These are phyloP conservation scores for Macrotus californicus DNA, from an alignment of 2,113 vertebrate species.

Conservation along the genomic window DNA sequence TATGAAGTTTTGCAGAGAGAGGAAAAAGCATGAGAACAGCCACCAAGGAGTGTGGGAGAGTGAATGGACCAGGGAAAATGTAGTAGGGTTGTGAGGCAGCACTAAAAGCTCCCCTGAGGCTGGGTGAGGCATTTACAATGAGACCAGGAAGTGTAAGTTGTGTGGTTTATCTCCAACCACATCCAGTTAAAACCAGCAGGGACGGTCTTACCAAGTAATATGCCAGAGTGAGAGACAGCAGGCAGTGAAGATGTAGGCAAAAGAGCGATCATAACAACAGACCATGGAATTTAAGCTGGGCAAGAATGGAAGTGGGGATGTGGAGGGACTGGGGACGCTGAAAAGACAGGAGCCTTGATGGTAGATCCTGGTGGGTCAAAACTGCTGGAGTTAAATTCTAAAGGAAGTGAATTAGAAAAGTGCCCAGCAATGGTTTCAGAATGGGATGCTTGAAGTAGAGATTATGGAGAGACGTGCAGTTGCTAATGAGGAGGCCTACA, in stretches of 20 bases:
- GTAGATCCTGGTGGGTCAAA: neutral
- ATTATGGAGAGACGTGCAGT: neutral
- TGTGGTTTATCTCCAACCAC: neutral
- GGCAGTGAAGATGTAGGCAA: neutral
- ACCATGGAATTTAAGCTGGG: neutral
- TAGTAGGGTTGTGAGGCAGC: neutral
- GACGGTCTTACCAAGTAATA: neutral
- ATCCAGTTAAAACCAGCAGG: neutral
- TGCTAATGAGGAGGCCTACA: neutral
- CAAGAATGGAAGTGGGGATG: neutral
- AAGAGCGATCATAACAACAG: neutral
- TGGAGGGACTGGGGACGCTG: neutral
- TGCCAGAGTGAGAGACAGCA: neutral
- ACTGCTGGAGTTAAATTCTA: neutral
- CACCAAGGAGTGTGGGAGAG: neutral
- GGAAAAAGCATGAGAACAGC: neutral
- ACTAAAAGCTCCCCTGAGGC: neutral
- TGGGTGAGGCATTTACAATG: conserved; percentile 6
- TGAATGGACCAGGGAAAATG: neutral
- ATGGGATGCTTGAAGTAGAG: neutral
- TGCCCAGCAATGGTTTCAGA: neutral
- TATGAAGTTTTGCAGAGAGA: neutral
- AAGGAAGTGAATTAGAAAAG: neutral
- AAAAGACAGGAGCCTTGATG: neutral
- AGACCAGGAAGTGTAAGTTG: neutral